These are phyloP conservation scores for Dipodomys ordii DNA, from an alignment of 2,113 vertebrate genomes.

Conservation along the genomic window DNA sequence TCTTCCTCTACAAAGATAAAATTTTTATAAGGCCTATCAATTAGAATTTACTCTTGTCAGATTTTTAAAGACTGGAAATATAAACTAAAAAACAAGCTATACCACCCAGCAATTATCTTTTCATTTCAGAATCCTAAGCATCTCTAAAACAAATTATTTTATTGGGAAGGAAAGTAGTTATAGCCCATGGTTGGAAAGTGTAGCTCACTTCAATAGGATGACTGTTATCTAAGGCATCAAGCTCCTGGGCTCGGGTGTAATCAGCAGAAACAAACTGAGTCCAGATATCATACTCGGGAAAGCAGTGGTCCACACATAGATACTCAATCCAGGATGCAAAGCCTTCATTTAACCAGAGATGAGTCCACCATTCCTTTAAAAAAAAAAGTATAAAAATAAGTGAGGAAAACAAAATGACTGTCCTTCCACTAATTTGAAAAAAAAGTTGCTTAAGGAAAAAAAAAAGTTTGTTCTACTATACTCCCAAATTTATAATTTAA, in stretches of 20 bases:
- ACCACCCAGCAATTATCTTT: not conserved
- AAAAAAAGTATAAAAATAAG: not conserved
- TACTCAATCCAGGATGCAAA: slow-evolving; percentile 99
- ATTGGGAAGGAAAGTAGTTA: not conserved
- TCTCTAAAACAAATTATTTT: slow-evolving; percentile 8
- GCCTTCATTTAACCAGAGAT: slow-evolving; percentile 99
- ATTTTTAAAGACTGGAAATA: slow-evolving; percentile 50
- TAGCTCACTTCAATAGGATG: slow-evolving; percentile 96
- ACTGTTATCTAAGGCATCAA: slow-evolving; percentile 98
- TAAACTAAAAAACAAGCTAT: not conserved
- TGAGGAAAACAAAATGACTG: slow-evolving; percentile 2
- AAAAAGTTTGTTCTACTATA: not conserved
- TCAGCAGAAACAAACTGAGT: slow-evolving; percentile 99
- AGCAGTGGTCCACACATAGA: slow-evolving; percentile 98
- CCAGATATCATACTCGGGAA: slow-evolving; percentile 99
- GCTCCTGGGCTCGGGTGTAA: slow-evolving; percentile 97
- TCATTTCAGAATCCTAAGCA: not conserved
- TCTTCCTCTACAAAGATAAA: slow-evolving; percentile 35
- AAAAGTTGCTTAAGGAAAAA: not conserved
- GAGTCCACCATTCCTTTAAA: slow-evolving; percentile 98
- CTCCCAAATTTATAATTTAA: slow-evolving; percentile 38
- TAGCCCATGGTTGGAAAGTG: not conserved
- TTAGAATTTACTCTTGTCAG: slow-evolving; percentile 13
- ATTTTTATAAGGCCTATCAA: slow-evolving; percentile 36
- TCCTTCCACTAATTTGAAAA: slow-evolving; percentile 8